Evolutionary conservation across 2,113 vertebrate genomes (phyloP).

Genomic region (Pseudopodoces humilis): DNA sequence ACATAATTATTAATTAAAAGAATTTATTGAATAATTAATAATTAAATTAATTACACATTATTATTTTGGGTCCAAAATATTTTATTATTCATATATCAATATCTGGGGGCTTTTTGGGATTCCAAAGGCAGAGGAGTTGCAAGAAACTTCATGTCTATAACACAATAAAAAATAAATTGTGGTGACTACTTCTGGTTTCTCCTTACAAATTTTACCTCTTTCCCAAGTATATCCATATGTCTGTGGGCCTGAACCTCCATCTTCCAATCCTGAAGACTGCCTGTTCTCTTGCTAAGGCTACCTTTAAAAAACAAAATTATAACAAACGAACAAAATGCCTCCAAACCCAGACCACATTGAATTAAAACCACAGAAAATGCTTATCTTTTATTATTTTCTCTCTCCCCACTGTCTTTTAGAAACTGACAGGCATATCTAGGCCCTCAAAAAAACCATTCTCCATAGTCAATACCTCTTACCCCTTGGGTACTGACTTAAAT

Average conservation of each 20-base stretch:
- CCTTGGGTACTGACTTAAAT: background rate
- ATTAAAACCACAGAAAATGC: background rate
- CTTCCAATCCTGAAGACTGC: background rate
- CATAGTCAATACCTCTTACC: fast-evolving
- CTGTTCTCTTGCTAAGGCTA: background rate
- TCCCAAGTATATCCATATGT: background rate
- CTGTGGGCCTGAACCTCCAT: background rate
- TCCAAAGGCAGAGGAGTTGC: background rate
- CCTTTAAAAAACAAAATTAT: background rate
- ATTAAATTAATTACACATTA: no score
- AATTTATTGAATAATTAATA: no score
- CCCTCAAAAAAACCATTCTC: background rate
- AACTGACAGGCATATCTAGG: background rate
- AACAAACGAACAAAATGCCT: background rate
- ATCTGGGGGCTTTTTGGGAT: background rate
- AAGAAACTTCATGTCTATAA: background rate
- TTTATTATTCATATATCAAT: background rate
- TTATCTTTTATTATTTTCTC: background rate
- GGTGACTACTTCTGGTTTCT: background rate
- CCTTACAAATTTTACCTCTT: background rate
- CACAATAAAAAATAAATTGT: background rate
- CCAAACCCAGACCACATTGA: background rate
- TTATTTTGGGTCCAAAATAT: background rate
- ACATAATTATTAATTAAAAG: no score
- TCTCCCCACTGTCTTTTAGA: background rate